These are phyloP conservation scores for Abscondita cerata DNA, from an alignment of 2,888 invertebrate genomes.

Conservation along the genomic window DNA sequence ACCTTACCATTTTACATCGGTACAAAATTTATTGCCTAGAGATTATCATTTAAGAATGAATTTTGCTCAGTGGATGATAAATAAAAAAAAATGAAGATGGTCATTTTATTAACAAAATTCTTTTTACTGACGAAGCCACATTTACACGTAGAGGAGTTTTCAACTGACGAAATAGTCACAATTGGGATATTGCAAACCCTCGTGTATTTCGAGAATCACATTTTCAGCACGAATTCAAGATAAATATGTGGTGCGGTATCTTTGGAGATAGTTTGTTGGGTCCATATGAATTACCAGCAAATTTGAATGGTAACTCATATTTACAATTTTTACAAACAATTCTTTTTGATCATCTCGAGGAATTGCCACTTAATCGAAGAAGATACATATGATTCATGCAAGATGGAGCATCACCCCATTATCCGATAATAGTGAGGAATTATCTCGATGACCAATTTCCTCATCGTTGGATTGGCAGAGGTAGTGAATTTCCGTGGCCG, in stretches of 20 bases:
- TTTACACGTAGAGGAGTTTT: neutral
- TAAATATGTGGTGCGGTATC: no score
- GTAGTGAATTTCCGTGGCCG: no score
- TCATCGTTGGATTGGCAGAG: no score
- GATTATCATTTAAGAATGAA: neutral
- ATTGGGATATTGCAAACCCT: neutral
- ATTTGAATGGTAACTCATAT: neutral
- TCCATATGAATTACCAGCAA: neutral
- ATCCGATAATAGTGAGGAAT: no score
- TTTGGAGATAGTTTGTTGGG: no score
- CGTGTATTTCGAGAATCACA: no score
- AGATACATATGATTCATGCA: neutral
- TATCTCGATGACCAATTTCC: no score
- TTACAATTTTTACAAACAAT: neutral
- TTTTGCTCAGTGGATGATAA: neutral
- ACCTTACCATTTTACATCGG: neutral
- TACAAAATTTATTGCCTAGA: conserved; percentile 1
- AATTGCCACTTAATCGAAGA: neutral
- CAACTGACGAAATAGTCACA: conserved; percentile 1
- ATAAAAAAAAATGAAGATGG: neutral
- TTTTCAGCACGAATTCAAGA: no score
- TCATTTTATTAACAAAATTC: neutral
- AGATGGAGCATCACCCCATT: neutral
- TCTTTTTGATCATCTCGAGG: neutral
- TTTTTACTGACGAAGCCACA: neutral